Evolutionary conservation across 2,113 vertebrate species (phyloP), one percentile per base, ranked within the genome.

Genomic region (Coptodon rendalli): DNA sequence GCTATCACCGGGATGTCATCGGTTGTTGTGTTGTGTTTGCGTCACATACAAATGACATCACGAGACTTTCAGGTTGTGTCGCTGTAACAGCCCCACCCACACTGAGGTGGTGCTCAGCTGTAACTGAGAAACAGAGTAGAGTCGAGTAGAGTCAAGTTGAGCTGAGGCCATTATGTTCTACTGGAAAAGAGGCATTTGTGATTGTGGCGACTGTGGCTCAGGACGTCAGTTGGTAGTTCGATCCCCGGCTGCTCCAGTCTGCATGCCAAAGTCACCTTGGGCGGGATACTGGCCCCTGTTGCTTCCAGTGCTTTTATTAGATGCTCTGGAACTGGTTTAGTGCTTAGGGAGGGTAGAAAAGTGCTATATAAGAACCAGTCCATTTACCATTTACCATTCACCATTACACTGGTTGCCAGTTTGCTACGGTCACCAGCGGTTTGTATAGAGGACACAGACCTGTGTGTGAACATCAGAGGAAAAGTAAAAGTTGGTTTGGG

Each of bases 181-280:
- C 0, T 57, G 4, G 24, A 16, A 1, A 14, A 29, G 24, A 29
- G 24, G 56, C 36, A 9, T 36, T 36, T 50, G 14, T 16, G 3
- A 17, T 17, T 50, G 38, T 40, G 38, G 38, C 1, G 56, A 31
- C 27, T 11, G 52, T 54, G 52, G 52, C 52, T 17, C 2, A 2
- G 56, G 56, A 29, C 0, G 2, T 59, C 27, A 31, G 27, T 31
- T 14, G 3, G 56, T 16, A 29, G 57, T 61, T 34, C 8, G 14
- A 61, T 34, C 0, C 29, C 29, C 3, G 3, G 57, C 57, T 61
- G 27, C 57, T 34, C 57, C 57, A 61, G 29, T 61, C 1, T 59
- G 54, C 7, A 0, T 29, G 14, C 57, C 57, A 61, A 61, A 61
- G 57, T 0, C 29, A 17, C 0, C 14, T 0, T 61, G 57, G 27